These are phyloP conservation scores for Lucinisca nassula DNA, from an alignment of 2,888 invertebrate species.

Conservation along the genomic window DNA sequence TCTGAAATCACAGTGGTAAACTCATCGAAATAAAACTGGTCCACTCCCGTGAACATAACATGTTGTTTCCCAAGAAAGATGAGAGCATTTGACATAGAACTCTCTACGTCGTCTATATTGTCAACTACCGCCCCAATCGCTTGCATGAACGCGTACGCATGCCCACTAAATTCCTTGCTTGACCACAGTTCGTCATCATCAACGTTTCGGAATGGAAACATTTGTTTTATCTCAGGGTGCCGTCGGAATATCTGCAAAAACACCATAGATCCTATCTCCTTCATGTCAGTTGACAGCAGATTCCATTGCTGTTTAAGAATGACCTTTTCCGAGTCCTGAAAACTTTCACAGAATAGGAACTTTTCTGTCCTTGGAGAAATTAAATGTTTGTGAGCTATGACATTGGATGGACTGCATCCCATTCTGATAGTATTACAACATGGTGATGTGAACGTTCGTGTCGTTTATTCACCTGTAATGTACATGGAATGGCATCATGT, in stretches of 20 bases:
- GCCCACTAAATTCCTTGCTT: constrained; percentile 74
- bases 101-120: constrained; percentile 76
- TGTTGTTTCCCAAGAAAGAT: constrained; percentile 78
- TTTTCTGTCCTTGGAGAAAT: no score
- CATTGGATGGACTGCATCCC: no score
- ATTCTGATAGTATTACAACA: no score
- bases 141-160: constrained; percentile 84
- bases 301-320: constrained; percentile 75
- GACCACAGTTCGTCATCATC: constrained; percentile 73
- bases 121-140: constrained; percentile 82
- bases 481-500: no score
- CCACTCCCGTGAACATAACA: constrained; percentile 77
- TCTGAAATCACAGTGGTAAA: constrained; percentile 77
- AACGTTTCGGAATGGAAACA: constrained; percentile 78
- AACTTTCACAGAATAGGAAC: no score
- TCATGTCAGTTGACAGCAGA: constrained; percentile 72
- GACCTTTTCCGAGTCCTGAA: constrained; percentile 53
- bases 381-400: no score
- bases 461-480: no score
- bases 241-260: constrained; percentile 78
- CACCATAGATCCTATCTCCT: constrained; percentile 73
- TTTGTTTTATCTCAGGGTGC: constrained; percentile 76
- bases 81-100: constrained; percentile 72
- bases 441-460: no score
- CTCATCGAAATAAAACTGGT: constrained; percentile 76